phyloP scores from a whole-genome alignment of 2,113 vertebrate species.

The Jaculus jaculus region DNA sequence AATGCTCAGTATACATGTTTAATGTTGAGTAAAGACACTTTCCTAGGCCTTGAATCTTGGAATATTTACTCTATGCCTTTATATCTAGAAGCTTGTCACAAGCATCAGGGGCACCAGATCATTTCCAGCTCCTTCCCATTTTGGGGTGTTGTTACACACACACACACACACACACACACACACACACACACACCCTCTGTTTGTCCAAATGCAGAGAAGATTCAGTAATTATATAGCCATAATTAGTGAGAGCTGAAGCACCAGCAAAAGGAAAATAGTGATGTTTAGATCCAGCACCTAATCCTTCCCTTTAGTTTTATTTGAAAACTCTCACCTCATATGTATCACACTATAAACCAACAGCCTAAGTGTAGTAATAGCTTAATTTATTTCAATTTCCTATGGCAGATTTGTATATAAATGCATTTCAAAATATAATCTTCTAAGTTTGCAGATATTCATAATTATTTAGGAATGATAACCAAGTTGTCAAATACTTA shows the following conservation, averaged over 20 bases:
- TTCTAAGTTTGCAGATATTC: conserved; percentile 72
- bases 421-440: conserved; percentile 76
- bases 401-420: conserved; percentile 76
- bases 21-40: neutral
- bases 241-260: conserved; percentile 42
- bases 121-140: conserved; percentile 8
- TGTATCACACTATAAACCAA: conserved; percentile 62
- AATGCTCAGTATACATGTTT: neutral
- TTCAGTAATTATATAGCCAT: neutral
- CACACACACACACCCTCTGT: neutral
- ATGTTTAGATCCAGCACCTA: conserved; percentile 48
- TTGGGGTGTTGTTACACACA: neutral
- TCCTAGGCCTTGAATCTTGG: neutral
- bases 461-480: conserved; percentile 78
- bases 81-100: neutral
- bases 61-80: conserved; percentile 32
- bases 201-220: neutral
- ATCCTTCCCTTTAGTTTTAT: conserved; percentile 58
- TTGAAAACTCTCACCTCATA: conserved; percentile 69
- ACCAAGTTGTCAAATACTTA: conserved; percentile 80
- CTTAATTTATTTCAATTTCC: conserved; percentile 77
- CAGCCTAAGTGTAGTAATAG: conserved; percentile 71
- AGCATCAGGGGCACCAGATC: neutral
- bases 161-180: neutral
- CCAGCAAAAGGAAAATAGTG: conserved; percentile 13